Evolutionary conservation across 2,797 vertebrate species (phyloP).

Genomic region (Echeneis naucrates): DNA sequence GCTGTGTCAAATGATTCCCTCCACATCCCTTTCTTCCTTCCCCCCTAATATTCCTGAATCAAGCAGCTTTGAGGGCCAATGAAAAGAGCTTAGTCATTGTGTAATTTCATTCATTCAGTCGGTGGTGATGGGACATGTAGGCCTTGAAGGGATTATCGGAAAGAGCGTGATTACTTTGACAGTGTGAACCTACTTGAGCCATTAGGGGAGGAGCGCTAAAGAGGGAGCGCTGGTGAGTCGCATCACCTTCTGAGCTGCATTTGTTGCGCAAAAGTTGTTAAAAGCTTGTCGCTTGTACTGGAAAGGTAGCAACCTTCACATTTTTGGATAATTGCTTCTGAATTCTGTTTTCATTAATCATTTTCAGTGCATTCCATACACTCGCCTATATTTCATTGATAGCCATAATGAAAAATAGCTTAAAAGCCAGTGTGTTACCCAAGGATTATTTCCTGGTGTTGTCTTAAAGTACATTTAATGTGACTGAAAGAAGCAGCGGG

Average conservation of each 20-base stretch:
- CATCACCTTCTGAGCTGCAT: not conserved
- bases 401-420: too few relatives aligned
- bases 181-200: slow-evolving; percentile 53
- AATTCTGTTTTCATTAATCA: not conserved
- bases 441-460: too few relatives aligned
- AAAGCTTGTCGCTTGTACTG: not conserved
- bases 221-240: slow-evolving; percentile 14
- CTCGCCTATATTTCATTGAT: too few relatives aligned
- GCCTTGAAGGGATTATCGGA: slow-evolving; percentile 72
- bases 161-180: slow-evolving; percentile 69
- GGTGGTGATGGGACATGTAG: slow-evolving; percentile 62
- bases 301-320: not conserved
- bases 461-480: not conserved
- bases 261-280: not conserved
- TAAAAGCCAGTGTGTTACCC: too few relatives aligned
- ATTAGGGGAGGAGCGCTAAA: not conserved
- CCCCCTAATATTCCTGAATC: slow-evolving; percentile 66
- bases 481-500: not conserved
- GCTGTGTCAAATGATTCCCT: slow-evolving; percentile 52
- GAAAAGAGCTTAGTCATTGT: slow-evolving; percentile 77
- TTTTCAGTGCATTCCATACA: not conserved
- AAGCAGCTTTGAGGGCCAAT: slow-evolving; percentile 66
- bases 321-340: not conserved
- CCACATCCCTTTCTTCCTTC: slow-evolving; percentile 47
- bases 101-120: slow-evolving; percentile 68